Conservation (phyloP, 1,140 invertebrate species). For the Papilio aristodemus region DNA sequence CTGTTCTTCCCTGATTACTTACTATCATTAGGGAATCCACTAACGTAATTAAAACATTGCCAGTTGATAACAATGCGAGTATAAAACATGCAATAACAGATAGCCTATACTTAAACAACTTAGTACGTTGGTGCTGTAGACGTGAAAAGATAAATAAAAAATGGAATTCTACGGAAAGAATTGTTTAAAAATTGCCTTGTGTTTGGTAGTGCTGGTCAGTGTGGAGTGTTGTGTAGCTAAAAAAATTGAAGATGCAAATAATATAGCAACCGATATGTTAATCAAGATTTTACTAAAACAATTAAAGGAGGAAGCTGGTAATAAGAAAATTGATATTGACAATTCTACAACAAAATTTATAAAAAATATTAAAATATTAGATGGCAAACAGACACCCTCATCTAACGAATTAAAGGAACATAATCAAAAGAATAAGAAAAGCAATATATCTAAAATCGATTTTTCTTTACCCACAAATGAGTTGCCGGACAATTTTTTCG, state of each 20-base stretch:
- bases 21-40: slow-evolving; percentile 9
- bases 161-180: background rate
- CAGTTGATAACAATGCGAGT: background rate
- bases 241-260: background rate
- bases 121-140: background rate
- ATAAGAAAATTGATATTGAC: background rate
- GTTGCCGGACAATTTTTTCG: background rate
- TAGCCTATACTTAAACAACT: background rate
- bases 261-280: background rate
- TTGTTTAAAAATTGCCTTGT: background rate
- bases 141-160: no score
- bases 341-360: background rate
- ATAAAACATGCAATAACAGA: background rate
- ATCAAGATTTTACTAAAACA: background rate
- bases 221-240: slow-evolving; percentile 7
- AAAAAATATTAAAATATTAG: background rate
- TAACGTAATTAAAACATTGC: background rate
- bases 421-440: background rate
- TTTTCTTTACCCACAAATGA: no score
- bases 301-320: background rate
- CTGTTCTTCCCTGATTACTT: background rate
- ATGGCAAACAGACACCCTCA: no score
- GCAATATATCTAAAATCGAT: no score
- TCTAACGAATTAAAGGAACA: background rate
- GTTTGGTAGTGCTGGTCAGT: background rate